Evolutionary conservation across 2,888 invertebrate species (phyloP).

Genomic region (Pteria penguin): DNA sequence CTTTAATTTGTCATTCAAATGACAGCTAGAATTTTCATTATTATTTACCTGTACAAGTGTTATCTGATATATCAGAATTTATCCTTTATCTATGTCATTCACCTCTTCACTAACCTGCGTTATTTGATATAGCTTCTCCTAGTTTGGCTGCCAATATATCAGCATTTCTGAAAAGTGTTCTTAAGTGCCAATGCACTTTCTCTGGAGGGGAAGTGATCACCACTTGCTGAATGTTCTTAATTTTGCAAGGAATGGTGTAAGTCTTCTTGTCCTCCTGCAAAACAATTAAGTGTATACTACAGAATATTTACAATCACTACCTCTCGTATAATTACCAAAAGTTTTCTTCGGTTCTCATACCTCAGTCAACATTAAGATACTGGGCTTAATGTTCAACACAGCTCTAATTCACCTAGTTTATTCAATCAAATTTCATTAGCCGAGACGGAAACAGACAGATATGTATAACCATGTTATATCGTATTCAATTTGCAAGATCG

Average conservation of each 20-base stretch:
- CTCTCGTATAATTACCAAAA: not conserved
- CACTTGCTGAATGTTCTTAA: conserved; percentile 27
- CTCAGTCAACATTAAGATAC: too few species aligned
- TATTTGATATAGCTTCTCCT: conserved; percentile 45
- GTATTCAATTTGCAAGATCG: too few species aligned
- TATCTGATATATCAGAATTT: too few species aligned
- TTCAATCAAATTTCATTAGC: too few species aligned
- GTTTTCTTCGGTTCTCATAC: not conserved
- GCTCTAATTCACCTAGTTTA: too few species aligned
- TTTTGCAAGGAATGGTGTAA: conserved; percentile 36
- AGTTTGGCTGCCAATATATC: conserved; percentile 51
- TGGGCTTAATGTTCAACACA: too few species aligned
- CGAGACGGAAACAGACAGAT: too few species aligned
- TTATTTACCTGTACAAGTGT: too few species aligned
- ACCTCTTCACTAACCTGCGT: conserved; percentile 53
- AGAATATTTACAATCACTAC: not conserved
- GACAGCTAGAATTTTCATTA: too few species aligned
- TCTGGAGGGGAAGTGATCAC: conserved; percentile 43
- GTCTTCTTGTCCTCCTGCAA: conserved; percentile 32
- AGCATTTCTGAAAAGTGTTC: conserved; percentile 51
- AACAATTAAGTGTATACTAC: not conserved
- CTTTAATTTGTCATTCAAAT: too few species aligned
- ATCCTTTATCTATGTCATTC: too few species aligned
- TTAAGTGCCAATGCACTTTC: conserved; percentile 53
- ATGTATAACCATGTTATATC: too few species aligned